Conservation (phyloP, 1,140 invertebrate genomes). For the Trichoplusia ni region DNA sequence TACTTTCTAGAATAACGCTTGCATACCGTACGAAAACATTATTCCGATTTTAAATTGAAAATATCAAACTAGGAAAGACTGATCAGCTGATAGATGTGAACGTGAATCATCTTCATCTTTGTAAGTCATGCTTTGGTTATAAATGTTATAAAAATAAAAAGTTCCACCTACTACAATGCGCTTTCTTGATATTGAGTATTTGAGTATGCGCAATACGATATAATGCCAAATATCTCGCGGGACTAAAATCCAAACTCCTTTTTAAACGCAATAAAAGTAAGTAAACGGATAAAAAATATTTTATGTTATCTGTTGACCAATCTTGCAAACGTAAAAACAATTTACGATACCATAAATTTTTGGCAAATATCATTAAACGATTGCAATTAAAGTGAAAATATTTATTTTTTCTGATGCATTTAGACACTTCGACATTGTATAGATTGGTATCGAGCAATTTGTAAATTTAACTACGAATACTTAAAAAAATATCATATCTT, state of each 20-base stretch:
- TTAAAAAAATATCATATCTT: too few relatives aligned
- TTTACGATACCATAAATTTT: conserved; percentile 41
- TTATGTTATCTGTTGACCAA: conserved; percentile 27
- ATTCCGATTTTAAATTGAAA: too few relatives aligned
- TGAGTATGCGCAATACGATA: background rate
- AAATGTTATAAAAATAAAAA: too few relatives aligned
- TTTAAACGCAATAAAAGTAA: conserved; percentile 26
- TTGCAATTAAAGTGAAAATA: conserved; percentile 24
- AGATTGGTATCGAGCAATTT: too few relatives aligned
- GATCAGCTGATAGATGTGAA: too few relatives aligned
- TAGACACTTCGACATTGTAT: background rate
- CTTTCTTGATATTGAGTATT: too few relatives aligned
- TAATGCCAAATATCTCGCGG: background rate
- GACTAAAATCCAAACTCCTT: conserved; percentile 18
- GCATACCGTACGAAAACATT: too few relatives aligned
- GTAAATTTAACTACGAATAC: too few relatives aligned
- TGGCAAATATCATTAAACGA: conserved; percentile 35
- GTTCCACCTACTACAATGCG: too few relatives aligned
- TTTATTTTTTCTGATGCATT: conserved; percentile 1
- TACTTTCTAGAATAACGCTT: too few relatives aligned
- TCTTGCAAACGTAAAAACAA: conserved; percentile 35
- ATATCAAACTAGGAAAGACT: too few relatives aligned
- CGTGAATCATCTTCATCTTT: too few relatives aligned
- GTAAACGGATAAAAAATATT: conserved; percentile 27
- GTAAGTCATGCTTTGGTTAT: background rate